Evolutionary conservation across 2,797 vertebrate genomes (phyloP), one percentile per base, ranked within the genome.

Genomic region (Prunella strophiata): DNA sequence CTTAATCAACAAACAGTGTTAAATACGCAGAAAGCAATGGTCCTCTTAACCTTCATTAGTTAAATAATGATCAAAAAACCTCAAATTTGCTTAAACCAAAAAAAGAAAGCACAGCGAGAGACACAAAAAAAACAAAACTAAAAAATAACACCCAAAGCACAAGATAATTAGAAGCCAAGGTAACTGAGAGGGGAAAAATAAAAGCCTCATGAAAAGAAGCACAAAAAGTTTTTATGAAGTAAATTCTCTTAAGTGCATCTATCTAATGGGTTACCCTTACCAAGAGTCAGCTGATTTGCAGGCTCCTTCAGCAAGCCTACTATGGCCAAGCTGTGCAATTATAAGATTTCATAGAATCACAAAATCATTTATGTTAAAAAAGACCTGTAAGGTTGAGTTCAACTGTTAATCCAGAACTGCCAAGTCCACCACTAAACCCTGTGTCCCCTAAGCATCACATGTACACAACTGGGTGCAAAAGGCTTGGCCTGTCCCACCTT

Each of bases 131-230:
- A 48, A 17, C 4, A 71, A 16, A 1, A 73, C 27, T 2, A 63
- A 43, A 38, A 58, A 17, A 0, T 19, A 59, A 51, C 8, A 52
- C 2, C 4, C 20, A 59, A 52, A 30, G 11, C 1, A 0, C 13
- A 61, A 66, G 11, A 71, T 11, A 58, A 32, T 34, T 23, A 38
- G 9, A 91, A 74, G 21, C 14, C 43, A 67, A 76, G 9, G 26
- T 36, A 76, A 4, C 10, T 7, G 10, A 19, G 6, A 5, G 4
- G 5, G 7, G 5, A 16, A 42, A 88, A 81, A 42, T 7, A 34
- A 17, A 25, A 40, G 6, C 14, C 11, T 72, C 23, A 68, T 3
- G 7, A 72, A 54, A 67, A 78, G 4, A 67, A 16, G 14, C 7
- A 55, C 7, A 16, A 26, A 11, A 55, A 40, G 6, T 40, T 61